Conservation (phyloP, 2,888 invertebrate genomes). For the Ophion costatus region DNA sequence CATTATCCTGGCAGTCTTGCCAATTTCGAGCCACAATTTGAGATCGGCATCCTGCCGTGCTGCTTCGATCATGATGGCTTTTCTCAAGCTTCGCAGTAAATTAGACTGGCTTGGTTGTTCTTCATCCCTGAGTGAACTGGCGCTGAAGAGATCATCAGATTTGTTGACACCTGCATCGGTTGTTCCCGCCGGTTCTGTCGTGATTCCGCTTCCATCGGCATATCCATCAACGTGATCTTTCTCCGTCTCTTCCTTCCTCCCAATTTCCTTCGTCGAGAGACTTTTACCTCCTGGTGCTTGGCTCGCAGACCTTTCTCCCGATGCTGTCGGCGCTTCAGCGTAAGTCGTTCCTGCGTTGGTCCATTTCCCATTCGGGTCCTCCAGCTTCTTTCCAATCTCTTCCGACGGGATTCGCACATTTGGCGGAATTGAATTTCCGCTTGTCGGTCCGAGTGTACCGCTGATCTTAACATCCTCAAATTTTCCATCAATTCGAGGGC, state of each 20-base stretch:
- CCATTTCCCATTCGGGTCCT: conserved; percentile 38
- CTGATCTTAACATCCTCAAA: neutral
- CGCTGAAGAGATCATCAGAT: neutral
- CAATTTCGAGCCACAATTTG: conserved; percentile 17
- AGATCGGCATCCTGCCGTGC: conserved; percentile 14
- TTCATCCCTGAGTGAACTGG: neutral
- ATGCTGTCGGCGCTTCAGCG: neutral
- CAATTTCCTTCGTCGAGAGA: neutral
- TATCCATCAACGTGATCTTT: neutral
- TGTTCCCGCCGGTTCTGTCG: neutral
- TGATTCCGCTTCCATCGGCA: neutral
- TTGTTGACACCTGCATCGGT: neutral
- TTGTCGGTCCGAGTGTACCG: neutral
- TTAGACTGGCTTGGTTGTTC: neutral
- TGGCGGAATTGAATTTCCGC: conserved; percentile 68
- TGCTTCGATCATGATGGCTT: conserved; percentile 12
- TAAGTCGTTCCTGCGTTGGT: conserved; percentile 8
- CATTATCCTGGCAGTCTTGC: neutral
- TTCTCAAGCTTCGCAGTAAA: conserved; percentile 18
- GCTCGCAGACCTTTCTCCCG: conserved; percentile 4
- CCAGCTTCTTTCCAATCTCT: conserved; percentile 17
- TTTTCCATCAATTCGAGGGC: conserved; percentile 11
- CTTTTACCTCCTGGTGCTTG: neutral
- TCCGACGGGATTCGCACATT: conserved; percentile 45
- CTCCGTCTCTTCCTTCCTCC: conserved; percentile 2